Base-by-base conservation (phyloP, 2,113 vertebrate species). In the Sinocyclocheilus maitianheensis region DNA sequence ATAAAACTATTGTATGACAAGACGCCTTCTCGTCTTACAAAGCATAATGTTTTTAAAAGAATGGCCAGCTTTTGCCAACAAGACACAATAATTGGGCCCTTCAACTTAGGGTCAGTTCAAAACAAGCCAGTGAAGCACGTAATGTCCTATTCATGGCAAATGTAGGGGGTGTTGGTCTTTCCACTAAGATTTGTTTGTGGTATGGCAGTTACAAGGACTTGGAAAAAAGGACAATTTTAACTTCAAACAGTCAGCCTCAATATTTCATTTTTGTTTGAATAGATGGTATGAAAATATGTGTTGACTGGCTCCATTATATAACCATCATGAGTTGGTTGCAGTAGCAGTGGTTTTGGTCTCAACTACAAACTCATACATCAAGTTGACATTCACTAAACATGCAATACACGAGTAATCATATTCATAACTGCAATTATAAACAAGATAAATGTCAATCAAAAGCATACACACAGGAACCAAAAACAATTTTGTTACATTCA, bases 171-270 rank as follows among this genome's bases (percentile, higher is more conserved):
- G 84, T 86, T 89, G 26, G 76, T 81, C 78, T 88, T 88, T 87
- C 83, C 87, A 65, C 63, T 86, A 86, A 71, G 82, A 90, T 78
- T 85, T 85, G 86, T 86, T 85, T 89, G 85, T 60, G 85, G 87
- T 85, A 77, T 84, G 84, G 87, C 81, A 85, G 60, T 63, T 69
- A 53, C 74, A 48, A 62, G 69, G n/a, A 88, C 77, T 84, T 83
- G 65, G 86, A 87, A 87, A 87, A 86, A 62, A 20, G 71, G 77
- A 87, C 72, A 87, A 86, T 82, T 89, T 85, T 67, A 78, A 72
- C 82, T 78, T 86, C 71, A 85, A 46, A 62, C 63, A 63, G 53
- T 48, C 77, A 85, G 40, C 83, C 74, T 81, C 67, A 79, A 87
- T 74, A 67, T 65, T 77, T 86, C 80, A 37, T 63, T 81, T 87